Percentiles rank a stretch among this genome's conserved stretches.
phyloP scores from a whole-genome alignment of 2,113 vertebrate genomes.

The Morone chrysops region DNA sequence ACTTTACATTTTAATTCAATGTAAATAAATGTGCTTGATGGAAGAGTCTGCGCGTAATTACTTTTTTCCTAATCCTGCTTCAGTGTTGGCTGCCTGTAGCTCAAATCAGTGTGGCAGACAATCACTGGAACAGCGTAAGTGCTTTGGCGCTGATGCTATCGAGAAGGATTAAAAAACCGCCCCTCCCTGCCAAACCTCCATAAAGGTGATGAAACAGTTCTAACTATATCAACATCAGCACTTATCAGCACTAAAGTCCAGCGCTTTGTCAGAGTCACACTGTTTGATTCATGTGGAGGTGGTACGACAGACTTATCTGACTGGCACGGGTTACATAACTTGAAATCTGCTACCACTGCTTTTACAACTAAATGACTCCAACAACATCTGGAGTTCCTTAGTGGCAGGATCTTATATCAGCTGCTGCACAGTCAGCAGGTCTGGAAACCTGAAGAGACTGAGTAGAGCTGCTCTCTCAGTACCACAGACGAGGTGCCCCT shows the following conservation, averaged over 20 bases:
- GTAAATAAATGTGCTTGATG: not conserved
- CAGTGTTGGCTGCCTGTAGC: not conserved
- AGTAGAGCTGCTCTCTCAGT: not conserved
- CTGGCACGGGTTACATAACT: not conserved
- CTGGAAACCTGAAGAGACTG: not conserved
- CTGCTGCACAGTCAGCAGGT: not conserved
- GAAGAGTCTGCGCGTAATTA: not conserved
- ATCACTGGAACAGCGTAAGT: not conserved
- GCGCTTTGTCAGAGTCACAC: not conserved
- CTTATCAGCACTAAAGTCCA: conserved; percentile 12
- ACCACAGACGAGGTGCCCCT: not conserved
- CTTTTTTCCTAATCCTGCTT: not conserved
- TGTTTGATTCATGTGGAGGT: not conserved
- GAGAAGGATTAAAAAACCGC: conserved; percentile 5
- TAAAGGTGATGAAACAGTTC: conserved; percentile 36
- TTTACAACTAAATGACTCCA: not conserved
- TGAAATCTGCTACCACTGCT: not conserved
- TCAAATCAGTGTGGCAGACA: not conserved
- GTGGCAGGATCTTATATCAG: not conserved
- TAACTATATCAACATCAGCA: not conserved
- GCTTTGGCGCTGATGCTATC: conserved; percentile 33
- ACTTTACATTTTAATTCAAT: conserved; percentile 11
- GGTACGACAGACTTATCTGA: not conserved
- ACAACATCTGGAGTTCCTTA: not conserved
- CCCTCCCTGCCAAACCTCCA: conserved; percentile 8